Evolutionary conservation across 37 sponge, comb jelly and placozoan genomes (phyloP).

Genomic region (Cliona cf. orientalis): DNA sequence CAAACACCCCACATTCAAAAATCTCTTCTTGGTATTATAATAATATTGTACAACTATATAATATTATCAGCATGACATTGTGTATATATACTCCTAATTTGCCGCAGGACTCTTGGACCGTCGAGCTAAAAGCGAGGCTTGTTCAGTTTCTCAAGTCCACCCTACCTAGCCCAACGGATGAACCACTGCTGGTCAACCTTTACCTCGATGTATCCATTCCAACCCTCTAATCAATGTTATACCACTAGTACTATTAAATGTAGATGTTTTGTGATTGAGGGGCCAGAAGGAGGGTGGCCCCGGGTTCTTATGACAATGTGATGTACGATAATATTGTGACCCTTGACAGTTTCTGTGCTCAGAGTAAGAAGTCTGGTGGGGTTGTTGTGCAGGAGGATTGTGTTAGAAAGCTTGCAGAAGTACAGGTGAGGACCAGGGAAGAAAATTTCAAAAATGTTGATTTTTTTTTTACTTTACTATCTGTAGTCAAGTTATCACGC

Average conservation of each 20-base stretch:
- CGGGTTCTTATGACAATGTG: too few species aligned
- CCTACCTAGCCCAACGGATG: not conserved
- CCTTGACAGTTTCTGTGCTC: too few species aligned
- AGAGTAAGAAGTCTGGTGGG: slow-evolving; percentile 15
- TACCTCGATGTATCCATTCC: slow-evolving; percentile 40
- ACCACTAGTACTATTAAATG: too few species aligned
- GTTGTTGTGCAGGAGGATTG: slow-evolving; percentile 20
- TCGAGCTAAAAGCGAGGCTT: slow-evolving; percentile 51
- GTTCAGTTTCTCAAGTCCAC: slow-evolving; percentile 44
- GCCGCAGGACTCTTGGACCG: slow-evolving; percentile 62
- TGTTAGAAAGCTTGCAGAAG: slow-evolving; percentile 9
- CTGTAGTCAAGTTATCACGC: slow-evolving; percentile 73
- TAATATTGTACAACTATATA: not conserved
- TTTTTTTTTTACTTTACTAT: too few species aligned
- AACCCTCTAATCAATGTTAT: not conserved
- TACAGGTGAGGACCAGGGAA: slow-evolving; percentile 32
- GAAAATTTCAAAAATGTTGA: too few species aligned
- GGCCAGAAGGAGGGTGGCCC: too few species aligned
- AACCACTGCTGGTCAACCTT: slow-evolving; percentile 22
- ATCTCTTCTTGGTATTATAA: slow-evolving; percentile 63
- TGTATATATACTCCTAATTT: not conserved
- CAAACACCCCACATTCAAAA: slow-evolving; percentile 73
- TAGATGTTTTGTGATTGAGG: too few species aligned
- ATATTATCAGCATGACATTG: not conserved
- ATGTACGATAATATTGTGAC: too few species aligned